A percentile compares a stretch with the other conserved stretches of the same genome.
These are phyloP conservation scores for Oithona nana DNA, from an alignment of 2,888 invertebrate species.

Conservation along the genomic window DNA sequence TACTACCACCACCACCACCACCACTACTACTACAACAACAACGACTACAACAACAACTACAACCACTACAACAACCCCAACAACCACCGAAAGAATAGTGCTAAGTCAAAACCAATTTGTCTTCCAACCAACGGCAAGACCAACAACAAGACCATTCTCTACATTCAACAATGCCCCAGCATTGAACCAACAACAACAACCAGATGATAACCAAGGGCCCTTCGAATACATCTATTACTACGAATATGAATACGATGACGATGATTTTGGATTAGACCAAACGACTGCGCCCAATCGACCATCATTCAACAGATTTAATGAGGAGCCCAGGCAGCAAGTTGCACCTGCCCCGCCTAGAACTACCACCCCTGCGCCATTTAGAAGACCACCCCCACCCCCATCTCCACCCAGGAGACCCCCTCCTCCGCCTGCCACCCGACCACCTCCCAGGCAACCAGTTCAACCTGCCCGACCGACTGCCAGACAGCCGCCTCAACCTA, in stretches of 20 bases:
- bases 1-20: conserved; percentile 10
- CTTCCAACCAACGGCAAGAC: conserved; percentile 3
- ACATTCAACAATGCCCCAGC: neutral
- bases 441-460: too few relatives aligned
- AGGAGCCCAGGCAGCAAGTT: neutral
- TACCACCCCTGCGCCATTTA: neutral
- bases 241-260: conserved; percentile 16
- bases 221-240: conserved; percentile 17
- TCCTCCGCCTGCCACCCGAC: too few relatives aligned
- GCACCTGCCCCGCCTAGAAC: neutral
- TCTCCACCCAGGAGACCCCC: too few relatives aligned
- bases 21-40: neutral
- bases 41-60: neutral
- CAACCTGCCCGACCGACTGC: too few relatives aligned
- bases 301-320: neutral
- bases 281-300: neutral
- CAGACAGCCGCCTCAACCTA: neutral
- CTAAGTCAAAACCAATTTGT: too few relatives aligned
- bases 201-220: conserved; percentile 4
- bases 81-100: too few relatives aligned
- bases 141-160: conserved; percentile 1
- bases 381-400: neutral
- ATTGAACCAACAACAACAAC: neutral
- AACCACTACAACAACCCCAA: neutral
- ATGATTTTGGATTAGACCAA: neutral